Base-by-base conservation (phyloP, 2,797 vertebrate genomes). In the Cyprinella venusta region DNA sequence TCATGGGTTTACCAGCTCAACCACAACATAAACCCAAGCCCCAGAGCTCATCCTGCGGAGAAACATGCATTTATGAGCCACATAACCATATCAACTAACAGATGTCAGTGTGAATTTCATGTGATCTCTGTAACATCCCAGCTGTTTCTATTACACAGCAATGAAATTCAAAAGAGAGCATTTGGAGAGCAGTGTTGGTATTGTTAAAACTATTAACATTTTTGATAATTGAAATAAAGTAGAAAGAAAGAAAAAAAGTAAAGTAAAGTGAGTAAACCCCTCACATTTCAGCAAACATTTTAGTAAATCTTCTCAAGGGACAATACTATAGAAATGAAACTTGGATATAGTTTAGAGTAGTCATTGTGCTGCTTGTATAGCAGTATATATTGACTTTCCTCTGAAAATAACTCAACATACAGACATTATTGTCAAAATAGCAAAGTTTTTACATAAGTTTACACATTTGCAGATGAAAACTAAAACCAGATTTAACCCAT, bases 1-100 rank as follows among this genome's bases (percentile, higher is more conserved):
- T 71, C 54, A 61, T n/a, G 52, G 67, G 79, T 71, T 71, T 80
- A 61, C 54, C 68, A 80, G 48, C 18, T 13, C 16, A 80, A 59
- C 78, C 78, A 40, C 78, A 30, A 24, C 38, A 70, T 24, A 59
- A 70, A 42, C 78, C 65, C 50, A 42, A 80, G 33, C 48, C 64
- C 4, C 30, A 68, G 64, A 56, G n/a, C 24, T 79, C 77, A 40
- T 54, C 50, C 65, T 70, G 65, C 21, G 36, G 18, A 69, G 10
- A 59, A 80, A 70, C 78, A 42, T 8, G 78, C 16, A 56, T 56
- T 69, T 54, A 79, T 79, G 33, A 56, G n/a, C 70, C 18, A 52
- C 45, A 33, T 36, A 50, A 72, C 70, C 6, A 2, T 30, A 36
- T 71, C 69, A 19, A 24, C 42, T 48, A 19, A 71, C 69, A 54